Percentiles rank a stretch among this genome's conserved stretches.
Conservation (phyloP, 2,888 invertebrate genomes). For the Trichogramma dendrolimi region DNA sequence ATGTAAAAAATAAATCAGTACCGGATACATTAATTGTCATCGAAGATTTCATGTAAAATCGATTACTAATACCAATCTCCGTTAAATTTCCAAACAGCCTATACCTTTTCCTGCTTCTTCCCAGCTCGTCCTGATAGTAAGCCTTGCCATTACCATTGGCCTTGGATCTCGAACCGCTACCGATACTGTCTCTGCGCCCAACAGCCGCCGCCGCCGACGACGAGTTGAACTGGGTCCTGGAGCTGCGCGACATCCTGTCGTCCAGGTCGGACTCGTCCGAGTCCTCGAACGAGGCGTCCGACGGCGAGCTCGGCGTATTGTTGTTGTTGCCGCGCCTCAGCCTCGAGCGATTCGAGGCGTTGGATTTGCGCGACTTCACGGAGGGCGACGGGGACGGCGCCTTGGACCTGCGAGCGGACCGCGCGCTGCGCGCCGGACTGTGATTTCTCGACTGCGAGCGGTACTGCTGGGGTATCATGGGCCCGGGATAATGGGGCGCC, state of each 20-base stretch:
- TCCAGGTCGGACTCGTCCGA: slow-evolving; percentile 63
- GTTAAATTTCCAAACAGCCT: no score
- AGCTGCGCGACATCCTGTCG: slow-evolving; percentile 46
- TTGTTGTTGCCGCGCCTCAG: slow-evolving; percentile 37
- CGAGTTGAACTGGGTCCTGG: slow-evolving; percentile 32
- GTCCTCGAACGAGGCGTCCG: slow-evolving; percentile 49
- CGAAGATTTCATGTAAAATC: background rate
- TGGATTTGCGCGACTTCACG: slow-evolving; percentile 66
- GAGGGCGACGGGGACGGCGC: slow-evolving; percentile 68
- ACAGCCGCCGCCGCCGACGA: background rate
- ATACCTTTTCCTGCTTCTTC: slow-evolving; percentile 18
- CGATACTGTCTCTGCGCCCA: slow-evolving; percentile 12
- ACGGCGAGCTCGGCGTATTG: slow-evolving; percentile 39
- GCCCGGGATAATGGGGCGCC: slow-evolving; percentile 22
- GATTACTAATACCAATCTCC: background rate
- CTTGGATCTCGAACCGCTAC: slow-evolving; percentile 3
- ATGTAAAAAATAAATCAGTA: no score
- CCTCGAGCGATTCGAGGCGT: slow-evolving; percentile 57
- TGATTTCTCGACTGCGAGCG: slow-evolving; percentile 55
- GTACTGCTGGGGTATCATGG: slow-evolving; percentile 51
- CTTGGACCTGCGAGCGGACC: slow-evolving; percentile 53
- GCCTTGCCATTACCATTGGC: background rate
- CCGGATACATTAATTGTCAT: slow-evolving; percentile 2
- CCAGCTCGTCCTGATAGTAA: slow-evolving; percentile 19
- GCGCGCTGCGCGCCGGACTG: slow-evolving; percentile 47